These are phyloP conservation scores for Macrophya annulata DNA, from an alignment of 2,888 invertebrate genomes.

Conservation along the genomic window DNA sequence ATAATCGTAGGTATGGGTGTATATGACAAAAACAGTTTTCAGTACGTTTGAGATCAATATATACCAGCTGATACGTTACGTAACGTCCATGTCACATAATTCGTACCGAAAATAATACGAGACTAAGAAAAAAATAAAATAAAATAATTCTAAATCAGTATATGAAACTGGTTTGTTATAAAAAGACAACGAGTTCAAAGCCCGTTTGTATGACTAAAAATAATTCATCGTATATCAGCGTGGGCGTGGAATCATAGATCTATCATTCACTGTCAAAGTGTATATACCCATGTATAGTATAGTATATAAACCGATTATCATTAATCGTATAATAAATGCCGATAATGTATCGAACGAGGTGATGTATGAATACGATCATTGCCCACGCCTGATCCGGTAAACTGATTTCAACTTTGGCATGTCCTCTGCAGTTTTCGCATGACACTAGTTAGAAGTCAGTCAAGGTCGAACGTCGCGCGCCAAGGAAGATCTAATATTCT, in stretches of 20 bases:
- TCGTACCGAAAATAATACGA: too few relatives aligned
- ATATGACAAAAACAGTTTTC: background rate
- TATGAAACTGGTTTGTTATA: background rate
- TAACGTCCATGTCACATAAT: conserved; percentile 7
- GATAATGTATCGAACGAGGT: background rate
- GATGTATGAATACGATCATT: background rate
- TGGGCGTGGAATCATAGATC: conserved; percentile 23
- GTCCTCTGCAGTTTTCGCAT: conserved; percentile 26
- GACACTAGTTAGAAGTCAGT: conserved; percentile 69
- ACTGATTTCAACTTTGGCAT: background rate
- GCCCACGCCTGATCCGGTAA: background rate
- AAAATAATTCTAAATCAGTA: background rate
- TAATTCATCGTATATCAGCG: background rate
- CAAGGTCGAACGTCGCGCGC: conserved; percentile 68
- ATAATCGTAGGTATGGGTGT: background rate
- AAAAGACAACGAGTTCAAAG: background rate
- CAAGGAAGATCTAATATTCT: background rate
- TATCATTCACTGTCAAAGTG: background rate
- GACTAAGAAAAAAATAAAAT: background rate
- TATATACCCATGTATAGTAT: too few relatives aligned
- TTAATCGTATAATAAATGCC: background rate
- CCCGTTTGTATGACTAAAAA: background rate
- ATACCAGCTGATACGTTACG: conserved; percentile 22
- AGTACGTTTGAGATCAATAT: conserved; percentile 17
- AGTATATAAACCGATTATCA: background rate